Evolutionary conservation across 2,888 invertebrate genomes (phyloP), one percentile per base, ranked within the genome.

Genomic region (Apamea sordens): DNA sequence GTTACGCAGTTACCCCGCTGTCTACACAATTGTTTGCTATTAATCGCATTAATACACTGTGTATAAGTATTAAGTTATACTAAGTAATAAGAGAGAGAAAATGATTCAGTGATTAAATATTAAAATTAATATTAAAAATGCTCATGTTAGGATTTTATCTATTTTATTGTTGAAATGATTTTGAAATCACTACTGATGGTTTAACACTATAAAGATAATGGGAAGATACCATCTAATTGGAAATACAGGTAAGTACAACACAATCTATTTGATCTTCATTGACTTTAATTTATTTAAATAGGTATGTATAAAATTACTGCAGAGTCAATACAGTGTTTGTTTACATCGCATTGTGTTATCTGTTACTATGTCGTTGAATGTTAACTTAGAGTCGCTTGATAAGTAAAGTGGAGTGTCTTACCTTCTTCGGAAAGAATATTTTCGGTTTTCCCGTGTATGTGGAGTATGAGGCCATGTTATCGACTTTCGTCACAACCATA

Each of bases 341-440:
- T 87, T 85, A 83, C 76, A 82, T 77, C 70, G 73, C 68, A 73
- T 82, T 80, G 76, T 81, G 82, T 85, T 89, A 89, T 87, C 90
- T 82, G 89, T 89, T 84, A 80, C 86, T 78, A 87, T 74, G 83
- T 82, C 75, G 69, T 70, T 74, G n/a, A 78, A 77, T 86, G 79
- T 86, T 81, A 85, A 77, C 69, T 73, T 85, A 81, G 73, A 79
- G 73, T 82, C 64, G 65, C 47, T 75, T 76, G 82, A 80, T 85
- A 84, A 86, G 82, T 84, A 85, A 61, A 65, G 50, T 71, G 80
- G 72, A 73, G 61, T 77, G 69, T 70, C 95, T 95, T 94, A 96
- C 97, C 97, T 97, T 96, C 95, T 97, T 96, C 89, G 96, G 96
- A 90, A 95, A 96, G 93, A 96, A 96, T 85, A 96, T 96, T 94